phyloP scores from a whole-genome alignment of 2,888 invertebrate species.

The Ophion ellenae region DNA sequence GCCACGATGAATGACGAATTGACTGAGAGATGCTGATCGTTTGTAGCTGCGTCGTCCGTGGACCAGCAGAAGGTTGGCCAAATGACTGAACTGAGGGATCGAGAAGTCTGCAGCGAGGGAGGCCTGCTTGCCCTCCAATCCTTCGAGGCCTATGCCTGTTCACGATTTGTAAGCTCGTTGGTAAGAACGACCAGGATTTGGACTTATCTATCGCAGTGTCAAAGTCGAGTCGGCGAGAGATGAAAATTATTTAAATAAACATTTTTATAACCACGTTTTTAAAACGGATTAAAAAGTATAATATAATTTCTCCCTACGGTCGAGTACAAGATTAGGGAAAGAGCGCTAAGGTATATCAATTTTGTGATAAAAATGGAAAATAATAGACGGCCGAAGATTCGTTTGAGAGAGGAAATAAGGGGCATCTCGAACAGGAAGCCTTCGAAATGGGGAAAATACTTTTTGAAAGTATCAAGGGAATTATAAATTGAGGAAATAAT shows the following conservation, averaged over 20 bases:
- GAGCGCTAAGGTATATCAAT: too few species aligned
- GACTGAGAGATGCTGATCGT: constrained; percentile 97
- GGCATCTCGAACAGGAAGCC: too few species aligned
- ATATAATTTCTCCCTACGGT: too few species aligned
- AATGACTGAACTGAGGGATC: constrained; percentile 93
- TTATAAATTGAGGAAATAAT: too few species aligned
- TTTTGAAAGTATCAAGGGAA: too few species aligned
- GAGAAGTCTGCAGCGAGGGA: constrained; percentile 99
- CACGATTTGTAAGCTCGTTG: constrained; percentile 9
- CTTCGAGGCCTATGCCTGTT: constrained; percentile 93
- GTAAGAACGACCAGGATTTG: not conserved
- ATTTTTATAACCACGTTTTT: too few species aligned
- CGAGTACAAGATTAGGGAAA: too few species aligned
- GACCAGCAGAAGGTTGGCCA: constrained; percentile 93
- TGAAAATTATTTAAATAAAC: constrained; percentile 1
- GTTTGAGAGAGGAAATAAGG: too few species aligned
- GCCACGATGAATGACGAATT: constrained; percentile 99
- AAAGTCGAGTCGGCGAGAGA: not conserved
- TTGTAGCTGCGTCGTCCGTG: constrained; percentile 97
- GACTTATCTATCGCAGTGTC: not conserved
- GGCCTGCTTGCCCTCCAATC: constrained; percentile 95
- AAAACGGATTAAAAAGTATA: too few species aligned
- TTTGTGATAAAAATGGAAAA: too few species aligned
- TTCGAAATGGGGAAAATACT: too few species aligned
- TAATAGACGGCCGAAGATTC: too few species aligned